Evolutionary conservation across 2,797 vertebrate species (phyloP).

Genomic region (Pantherophis vulpinus): DNA sequence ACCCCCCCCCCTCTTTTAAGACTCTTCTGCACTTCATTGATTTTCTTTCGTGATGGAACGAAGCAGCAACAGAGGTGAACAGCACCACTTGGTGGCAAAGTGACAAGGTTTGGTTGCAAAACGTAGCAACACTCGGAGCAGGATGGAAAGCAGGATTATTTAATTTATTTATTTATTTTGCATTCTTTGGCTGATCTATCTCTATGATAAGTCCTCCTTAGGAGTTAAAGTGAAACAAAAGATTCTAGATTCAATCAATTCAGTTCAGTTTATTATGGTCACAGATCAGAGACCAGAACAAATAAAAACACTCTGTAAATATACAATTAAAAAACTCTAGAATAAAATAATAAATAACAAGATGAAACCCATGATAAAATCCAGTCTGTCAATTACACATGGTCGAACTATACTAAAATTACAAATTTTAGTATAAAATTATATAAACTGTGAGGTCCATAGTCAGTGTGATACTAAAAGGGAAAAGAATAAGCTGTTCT

Average conservation of each 20-base stretch:
- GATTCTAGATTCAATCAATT: background rate
- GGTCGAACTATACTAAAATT: no score
- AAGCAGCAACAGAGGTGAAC: background rate
- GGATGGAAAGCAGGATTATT: background rate
- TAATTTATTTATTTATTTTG: no score
- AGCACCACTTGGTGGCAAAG: constrained; percentile 6
- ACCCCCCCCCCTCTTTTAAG: background rate
- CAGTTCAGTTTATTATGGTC: background rate
- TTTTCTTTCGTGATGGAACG: background rate
- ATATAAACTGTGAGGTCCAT: no score
- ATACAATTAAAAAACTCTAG: background rate
- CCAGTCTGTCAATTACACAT: no score
- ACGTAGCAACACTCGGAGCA: background rate
- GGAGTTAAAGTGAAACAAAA: background rate
- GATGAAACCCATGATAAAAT: background rate
- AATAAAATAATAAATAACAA: background rate
- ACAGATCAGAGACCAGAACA: background rate
- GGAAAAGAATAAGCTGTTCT: no score
- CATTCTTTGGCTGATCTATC: background rate
- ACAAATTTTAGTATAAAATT: no score
- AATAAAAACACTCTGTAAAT: background rate
- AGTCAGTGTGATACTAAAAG: no score
- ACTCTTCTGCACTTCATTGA: background rate
- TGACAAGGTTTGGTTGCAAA: background rate
- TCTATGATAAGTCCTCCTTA: background rate